These are phyloP conservation scores for Chrysolina oricalcia DNA, from an alignment of 2,888 invertebrate species.

Conservation along the genomic window DNA sequence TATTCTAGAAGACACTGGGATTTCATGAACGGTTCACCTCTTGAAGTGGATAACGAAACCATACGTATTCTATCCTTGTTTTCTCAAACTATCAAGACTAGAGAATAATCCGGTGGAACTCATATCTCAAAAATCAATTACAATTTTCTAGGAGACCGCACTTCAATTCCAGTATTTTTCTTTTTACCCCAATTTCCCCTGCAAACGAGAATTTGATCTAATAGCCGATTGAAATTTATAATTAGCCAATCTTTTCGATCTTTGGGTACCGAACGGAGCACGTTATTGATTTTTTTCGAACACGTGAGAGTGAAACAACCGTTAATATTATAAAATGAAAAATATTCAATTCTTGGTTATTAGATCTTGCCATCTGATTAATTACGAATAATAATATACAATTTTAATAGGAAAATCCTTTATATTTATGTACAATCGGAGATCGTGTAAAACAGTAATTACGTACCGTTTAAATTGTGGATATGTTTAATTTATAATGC, in stretches of 20 bases:
- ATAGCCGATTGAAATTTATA: conserved; percentile 50
- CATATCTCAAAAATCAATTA: no score
- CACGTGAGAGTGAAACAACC: conserved; percentile 56
- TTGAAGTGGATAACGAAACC: no score
- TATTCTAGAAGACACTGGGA: no score
- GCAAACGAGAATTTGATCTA: conserved; percentile 26
- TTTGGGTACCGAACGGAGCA: conserved; percentile 54
- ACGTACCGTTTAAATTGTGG: conserved; percentile 44
- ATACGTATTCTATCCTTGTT: no score
- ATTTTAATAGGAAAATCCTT: conserved; percentile 52
- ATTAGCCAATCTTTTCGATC: conserved; percentile 54
- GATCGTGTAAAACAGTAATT: conserved; percentile 48
- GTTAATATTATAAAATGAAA: conserved; percentile 51
- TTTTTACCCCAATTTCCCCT: conserved; percentile 8
- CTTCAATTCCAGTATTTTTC: no score
- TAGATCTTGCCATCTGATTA: conserved; percentile 57
- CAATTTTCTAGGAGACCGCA: no score
- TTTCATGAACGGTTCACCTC: no score
- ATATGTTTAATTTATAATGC: conserved; percentile 46
- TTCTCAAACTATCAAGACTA: no score
- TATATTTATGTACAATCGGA: conserved; percentile 47
- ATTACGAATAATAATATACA: conserved; percentile 55
- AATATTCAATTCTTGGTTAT: conserved; percentile 52
- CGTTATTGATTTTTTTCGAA: conserved; percentile 59
- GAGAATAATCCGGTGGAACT: no score